A percentile compares a stretch with the other conserved stretches of the same genome.
phyloP scores from a whole-genome alignment of 1,140 invertebrate genomes.

The Telenomus remus region DNA sequence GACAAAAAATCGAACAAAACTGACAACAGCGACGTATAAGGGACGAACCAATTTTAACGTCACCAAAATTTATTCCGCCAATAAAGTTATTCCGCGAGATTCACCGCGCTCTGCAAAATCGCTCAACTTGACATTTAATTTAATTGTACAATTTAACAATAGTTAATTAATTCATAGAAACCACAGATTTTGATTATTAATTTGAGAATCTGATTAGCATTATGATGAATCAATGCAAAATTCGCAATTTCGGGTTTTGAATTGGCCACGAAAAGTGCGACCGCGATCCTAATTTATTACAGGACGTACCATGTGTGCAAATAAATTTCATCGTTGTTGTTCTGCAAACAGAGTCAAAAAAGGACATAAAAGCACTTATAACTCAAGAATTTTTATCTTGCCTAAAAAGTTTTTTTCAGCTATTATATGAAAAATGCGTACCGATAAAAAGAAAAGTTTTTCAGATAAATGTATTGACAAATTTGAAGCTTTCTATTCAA shows the following conservation, averaged over 20 bases:
- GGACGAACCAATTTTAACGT: conserved; percentile 19
- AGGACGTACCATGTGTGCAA: conserved; percentile 20
- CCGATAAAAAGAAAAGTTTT: neutral
- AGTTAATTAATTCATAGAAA: too few species aligned
- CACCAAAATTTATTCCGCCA: conserved; percentile 3
- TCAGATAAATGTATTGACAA: neutral
- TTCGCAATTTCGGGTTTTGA: too few species aligned
- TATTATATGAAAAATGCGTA: neutral
- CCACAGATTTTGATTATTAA: too few species aligned
- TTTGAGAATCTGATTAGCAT: too few species aligned
- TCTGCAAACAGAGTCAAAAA: neutral
- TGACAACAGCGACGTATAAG: conserved; percentile 4
- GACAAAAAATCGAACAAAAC: neutral
- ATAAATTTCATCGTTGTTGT: neutral
- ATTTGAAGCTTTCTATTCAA: too few species aligned
- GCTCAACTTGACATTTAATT: neutral
- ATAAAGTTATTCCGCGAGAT: conserved; percentile 14
- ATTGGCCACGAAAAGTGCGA: too few species aligned
- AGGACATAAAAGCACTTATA: too few species aligned
- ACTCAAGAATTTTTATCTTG: neutral
- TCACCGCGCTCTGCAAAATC: conserved; percentile 11
- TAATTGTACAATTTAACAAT: neutral
- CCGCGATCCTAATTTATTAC: neutral
- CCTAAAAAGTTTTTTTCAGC: neutral
- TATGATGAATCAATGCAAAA: too few species aligned